A percentile compares a stretch with the other conserved stretches of the same genome.
Conservation (phyloP, 1,140 invertebrate genomes). For the Sinella curviseta region DNA sequence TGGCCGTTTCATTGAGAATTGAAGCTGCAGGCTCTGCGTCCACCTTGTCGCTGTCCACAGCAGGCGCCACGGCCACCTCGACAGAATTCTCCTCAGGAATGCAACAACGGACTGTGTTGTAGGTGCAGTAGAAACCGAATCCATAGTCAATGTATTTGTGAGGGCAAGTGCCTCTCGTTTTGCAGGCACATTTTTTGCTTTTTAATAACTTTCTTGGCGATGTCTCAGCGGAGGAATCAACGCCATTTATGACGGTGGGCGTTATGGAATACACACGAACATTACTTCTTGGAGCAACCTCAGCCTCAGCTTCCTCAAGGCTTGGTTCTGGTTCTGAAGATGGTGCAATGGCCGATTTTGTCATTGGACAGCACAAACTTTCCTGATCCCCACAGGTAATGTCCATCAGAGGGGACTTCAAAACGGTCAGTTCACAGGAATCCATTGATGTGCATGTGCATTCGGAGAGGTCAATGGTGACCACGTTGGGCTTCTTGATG, state of each 20-base stretch:
- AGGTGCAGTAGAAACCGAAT: conserved; percentile 3
- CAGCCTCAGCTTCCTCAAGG: background rate
- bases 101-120: conserved; percentile 6
- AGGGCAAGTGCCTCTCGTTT: background rate
- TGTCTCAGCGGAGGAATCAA: background rate
- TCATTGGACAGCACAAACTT: conserved; percentile 7
- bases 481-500: no score
- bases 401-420: background rate
- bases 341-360: background rate
- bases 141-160: conserved; percentile 3
- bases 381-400: background rate
- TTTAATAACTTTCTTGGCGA: background rate
- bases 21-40: background rate
- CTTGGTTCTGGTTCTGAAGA: background rate
- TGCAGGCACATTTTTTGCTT: background rate
- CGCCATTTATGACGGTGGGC: background rate
- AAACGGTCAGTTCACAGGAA: background rate
- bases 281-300: background rate
- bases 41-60: background rate
- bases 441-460: no score
- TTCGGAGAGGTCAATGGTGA: no score
- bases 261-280: background rate
- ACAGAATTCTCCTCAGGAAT: background rate
- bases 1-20: no score
- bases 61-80: background rate